Evolutionary conservation across 1,140 invertebrate genomes (phyloP), one percentile per base, ranked within the genome.

Genomic region (Bombus cullumanus): DNA sequence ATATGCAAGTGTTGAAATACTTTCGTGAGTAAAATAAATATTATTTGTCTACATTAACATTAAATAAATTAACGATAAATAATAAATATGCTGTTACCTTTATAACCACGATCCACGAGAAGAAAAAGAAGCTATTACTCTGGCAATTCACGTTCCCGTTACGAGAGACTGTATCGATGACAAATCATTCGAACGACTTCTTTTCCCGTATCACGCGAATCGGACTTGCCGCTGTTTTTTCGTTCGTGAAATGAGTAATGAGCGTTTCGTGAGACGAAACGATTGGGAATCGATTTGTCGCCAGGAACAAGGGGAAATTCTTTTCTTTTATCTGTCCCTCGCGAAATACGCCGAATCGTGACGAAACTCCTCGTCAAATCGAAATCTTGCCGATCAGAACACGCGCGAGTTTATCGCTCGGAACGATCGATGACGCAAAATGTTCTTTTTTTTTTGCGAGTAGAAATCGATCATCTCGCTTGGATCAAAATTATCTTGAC

Each of bases 261-360:
- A 81, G 68, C 41, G 69, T 73, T 81, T 81, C 69, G 79, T 72
- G 79, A 59, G 43, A 57, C 66, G 78, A 71, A 71, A 71, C 66
- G 66, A 81, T 81, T 41, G 79, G 79, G 47, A 81, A 81, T 81
- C 79, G 79, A 81, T 81, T 81, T 81, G 79, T 81, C 79, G 39
- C 15, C 47, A 22, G 22, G 10, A 62, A 78, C 62, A 15, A 31
- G 12, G 28, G 18, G 31, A 37, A 43, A 25, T 78, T 78, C 62
- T 39, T 78, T 78, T n/a, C 57, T 39, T 57, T n/a, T 77, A 66
- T 62, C 31, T n/a, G 18, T 34, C 15, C 22, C 47, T 25, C 41
- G 15, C 62, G 41, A 68, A 28, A 57, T 62, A 39, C 57, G 25
- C 18, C 37, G 53, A 62, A n/a, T n/a, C 57, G 6, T 39, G 57